phyloP scores from a whole-genome alignment of 2,888 invertebrate species.

The Adelphocoris suturalis region DNA sequence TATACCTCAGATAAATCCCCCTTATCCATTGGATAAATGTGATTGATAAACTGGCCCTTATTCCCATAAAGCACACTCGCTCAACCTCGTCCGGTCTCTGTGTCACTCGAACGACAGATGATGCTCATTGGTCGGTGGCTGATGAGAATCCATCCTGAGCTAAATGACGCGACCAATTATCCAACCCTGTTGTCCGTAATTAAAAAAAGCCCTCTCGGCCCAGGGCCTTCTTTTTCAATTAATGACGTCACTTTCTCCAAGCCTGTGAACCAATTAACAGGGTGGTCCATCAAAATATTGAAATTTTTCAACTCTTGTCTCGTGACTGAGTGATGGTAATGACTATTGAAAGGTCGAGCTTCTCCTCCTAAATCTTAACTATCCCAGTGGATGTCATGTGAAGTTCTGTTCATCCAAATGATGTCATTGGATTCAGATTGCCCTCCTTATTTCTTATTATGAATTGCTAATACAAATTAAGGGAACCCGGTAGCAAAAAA shows the following conservation, averaged over 20 bases:
- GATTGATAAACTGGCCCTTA: too few relatives aligned
- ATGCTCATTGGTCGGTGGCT: conserved; percentile 30
- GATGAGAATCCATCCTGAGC: background rate
- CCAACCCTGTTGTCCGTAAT: conserved; percentile 46
- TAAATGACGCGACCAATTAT: conserved; percentile 37
- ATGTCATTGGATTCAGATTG: too few relatives aligned
- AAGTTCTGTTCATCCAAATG: too few relatives aligned
- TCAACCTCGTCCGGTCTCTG: background rate
- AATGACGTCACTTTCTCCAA: conserved; percentile 50
- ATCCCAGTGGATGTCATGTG: too few relatives aligned
- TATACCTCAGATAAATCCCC: too few relatives aligned
- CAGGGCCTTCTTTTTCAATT: conserved; percentile 41
- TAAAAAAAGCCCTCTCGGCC: conserved; percentile 9
- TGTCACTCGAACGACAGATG: conserved; percentile 29
- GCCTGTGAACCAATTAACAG: conserved; percentile 35
- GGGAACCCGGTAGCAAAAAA: too few relatives aligned
- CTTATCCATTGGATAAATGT: too few relatives aligned
- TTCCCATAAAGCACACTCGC: too few relatives aligned
- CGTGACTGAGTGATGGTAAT: conserved; percentile 5
- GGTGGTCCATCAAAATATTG: conserved; percentile 20
- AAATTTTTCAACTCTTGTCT: conserved; percentile 35
- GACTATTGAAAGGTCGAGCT: background rate
- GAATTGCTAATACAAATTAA: too few relatives aligned
- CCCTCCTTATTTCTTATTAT: too few relatives aligned
- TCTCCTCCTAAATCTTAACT: background rate